Evolutionary conservation across 2,113 vertebrate species (phyloP).

Genomic region (Perca fluviatilis): DNA sequence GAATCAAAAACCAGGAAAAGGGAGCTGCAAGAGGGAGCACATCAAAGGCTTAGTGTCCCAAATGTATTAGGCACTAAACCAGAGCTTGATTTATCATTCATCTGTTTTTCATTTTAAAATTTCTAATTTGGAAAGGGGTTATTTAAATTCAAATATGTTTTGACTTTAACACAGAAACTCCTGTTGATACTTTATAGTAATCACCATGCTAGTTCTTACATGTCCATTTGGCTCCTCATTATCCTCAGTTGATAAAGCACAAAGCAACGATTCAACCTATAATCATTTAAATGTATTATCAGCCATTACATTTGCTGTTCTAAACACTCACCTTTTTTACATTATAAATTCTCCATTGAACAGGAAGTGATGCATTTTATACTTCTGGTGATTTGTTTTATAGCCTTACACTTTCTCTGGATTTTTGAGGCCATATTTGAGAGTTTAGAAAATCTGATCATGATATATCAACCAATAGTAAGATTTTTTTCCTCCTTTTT

Average conservation of each 20-base stretch:
- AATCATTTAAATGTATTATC: background rate
- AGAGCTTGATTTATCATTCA: background rate
- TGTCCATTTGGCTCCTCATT: background rate
- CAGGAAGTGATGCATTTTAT: too few species aligned
- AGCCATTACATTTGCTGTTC: too few species aligned
- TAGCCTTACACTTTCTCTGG: too few species aligned
- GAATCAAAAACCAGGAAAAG: constrained; percentile 5
- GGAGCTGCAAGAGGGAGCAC: background rate
- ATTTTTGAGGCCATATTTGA: too few species aligned
- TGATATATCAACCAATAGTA: too few species aligned
- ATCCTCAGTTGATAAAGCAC: background rate
- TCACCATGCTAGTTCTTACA: background rate
- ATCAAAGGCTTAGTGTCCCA: constrained; percentile 27
- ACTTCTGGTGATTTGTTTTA: too few species aligned
- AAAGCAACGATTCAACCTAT: background rate
- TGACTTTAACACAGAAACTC: background rate
- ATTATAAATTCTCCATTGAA: too few species aligned
- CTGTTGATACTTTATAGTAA: background rate
- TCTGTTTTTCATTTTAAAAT: background rate
- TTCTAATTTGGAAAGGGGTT: background rate
- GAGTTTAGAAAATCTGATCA: too few species aligned
- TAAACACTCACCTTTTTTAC: too few species aligned
- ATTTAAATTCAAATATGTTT: background rate
- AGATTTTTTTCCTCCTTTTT: too few species aligned
- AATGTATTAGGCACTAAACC: background rate